Base-by-base conservation (phyloP, 1,140 invertebrate species). In the Nilaparvata lugens region DNA sequence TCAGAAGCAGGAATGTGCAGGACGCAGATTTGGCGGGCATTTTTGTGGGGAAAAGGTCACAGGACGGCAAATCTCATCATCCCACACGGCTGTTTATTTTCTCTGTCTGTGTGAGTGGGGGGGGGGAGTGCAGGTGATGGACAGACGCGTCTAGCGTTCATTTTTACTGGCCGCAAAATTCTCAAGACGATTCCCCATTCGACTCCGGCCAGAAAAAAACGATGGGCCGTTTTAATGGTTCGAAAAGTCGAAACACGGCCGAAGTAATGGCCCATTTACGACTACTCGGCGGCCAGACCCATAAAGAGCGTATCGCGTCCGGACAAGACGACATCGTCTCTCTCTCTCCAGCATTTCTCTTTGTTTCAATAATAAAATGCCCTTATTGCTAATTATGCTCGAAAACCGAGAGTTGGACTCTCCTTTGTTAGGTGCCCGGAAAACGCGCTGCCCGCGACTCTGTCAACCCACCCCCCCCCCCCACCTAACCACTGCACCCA, bases 341-440 rank as follows among this genome's bases (percentile, higher is more conserved):
- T 45, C 11, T 45, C 19, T 45, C 19, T 45, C 14, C 14, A 23
- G 2, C 45, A 48, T 48, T 48, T 48, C 45, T 48, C 45, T 48
- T 48, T 48, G 45, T 48, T 48, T 48, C 45, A 48, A 48, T 48
- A 48, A 48, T 48, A 48, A 48, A 48, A 48, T 48, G 45, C 45
- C 21, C 45, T 18, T 48, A 48, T 48, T 48, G 21, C 45, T 48
- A 48, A 48, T 48, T 48, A 48, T 23, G 21, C n/a, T 19, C 45
- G 21, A 48, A 48, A 48, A 48, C 16, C 16, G 16, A 6, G 21
- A 35, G 9, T 11, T 35, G 31, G 7, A 28, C 3, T 28, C 31
- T 6, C 31, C 31, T 35, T 35, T 35, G 4, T 28, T 28, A 9
- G 3, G 28, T 28, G 31, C 13, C 7, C 31, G 31, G 31, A 35